Percentiles rank a stretch among this genome's conserved stretches.
Evolutionary conservation across 1,140 invertebrate species (phyloP).

Genomic region (Neodiprion pinetum): DNA sequence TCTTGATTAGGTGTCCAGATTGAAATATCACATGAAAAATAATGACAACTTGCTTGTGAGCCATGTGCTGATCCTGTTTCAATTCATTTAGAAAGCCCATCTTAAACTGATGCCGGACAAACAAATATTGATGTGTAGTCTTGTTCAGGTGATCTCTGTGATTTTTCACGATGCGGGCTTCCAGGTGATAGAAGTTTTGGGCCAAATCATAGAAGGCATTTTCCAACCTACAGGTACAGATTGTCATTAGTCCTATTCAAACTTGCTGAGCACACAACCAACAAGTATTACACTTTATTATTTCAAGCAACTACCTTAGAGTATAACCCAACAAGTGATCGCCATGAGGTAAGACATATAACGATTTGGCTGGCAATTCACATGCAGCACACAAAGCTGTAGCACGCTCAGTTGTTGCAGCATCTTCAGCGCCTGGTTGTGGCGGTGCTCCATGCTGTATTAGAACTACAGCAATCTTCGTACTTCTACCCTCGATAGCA

Average conservation of each 20-base stretch:
- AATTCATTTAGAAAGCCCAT: slow-evolving; percentile 96
- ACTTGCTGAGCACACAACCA: slow-evolving; percentile 58
- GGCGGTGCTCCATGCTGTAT: slow-evolving; percentile 81
- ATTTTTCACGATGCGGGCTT: slow-evolving; percentile 85
- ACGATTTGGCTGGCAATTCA: slow-evolving; percentile 88
- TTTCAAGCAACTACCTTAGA: slow-evolving; percentile 61
- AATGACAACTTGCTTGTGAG: slow-evolving; percentile 76
- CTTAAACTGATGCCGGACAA: slow-evolving; percentile 97
- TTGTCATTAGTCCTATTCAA: slow-evolving; percentile 11
- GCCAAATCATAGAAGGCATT: slow-evolving; percentile 92
- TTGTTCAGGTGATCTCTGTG: slow-evolving; percentile 93
- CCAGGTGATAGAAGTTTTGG: slow-evolving; percentile 90
- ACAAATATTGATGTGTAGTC: slow-evolving; percentile 88
- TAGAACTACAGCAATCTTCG: slow-evolving; percentile 87
- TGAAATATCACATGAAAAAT: slow-evolving; percentile 26
- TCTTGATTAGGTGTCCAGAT: slow-evolving; percentile 17
- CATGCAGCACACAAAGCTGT: slow-evolving; percentile 88
- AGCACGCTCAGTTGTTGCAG: slow-evolving; percentile 86
- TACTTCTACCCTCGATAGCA: slow-evolving; percentile 79
- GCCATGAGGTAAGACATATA: slow-evolving; percentile 88
- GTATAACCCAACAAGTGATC: slow-evolving; percentile 87
- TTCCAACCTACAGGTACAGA: slow-evolving; percentile 73
- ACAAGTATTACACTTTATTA: slow-evolving; percentile 9
- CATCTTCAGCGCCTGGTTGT: slow-evolving; percentile 83
- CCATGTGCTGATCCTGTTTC: slow-evolving; percentile 86